Percentiles rank a stretch among this genome's conserved stretches.
phyloP scores from a whole-genome alignment of 2,113 vertebrate species.

The Elephas maximus region DNA sequence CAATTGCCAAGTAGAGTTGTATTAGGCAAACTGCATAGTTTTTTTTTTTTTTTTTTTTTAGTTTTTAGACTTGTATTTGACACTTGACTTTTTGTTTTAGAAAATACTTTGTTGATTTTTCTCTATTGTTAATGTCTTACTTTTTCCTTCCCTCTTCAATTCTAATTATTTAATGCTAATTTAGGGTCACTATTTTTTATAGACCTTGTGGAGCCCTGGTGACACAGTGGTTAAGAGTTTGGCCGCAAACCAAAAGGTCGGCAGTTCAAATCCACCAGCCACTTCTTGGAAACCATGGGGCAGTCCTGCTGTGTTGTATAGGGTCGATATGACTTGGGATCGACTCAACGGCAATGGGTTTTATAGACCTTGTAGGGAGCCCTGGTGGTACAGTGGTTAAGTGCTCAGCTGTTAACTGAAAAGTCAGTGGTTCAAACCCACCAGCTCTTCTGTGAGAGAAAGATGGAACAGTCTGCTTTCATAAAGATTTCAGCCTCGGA shows the following conservation, averaged over 20 bases:
- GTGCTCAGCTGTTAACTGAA: not conserved
- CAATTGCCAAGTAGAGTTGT: not conserved
- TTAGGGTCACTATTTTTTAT: not conserved
- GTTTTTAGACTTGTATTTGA: constrained; percentile 21
- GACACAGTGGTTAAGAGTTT: not conserved
- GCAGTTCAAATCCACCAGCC: not conserved
- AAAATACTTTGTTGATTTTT: constrained; percentile 11
- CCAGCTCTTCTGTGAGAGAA: not conserved
- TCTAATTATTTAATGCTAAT: constrained; percentile 38
- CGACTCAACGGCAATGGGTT: not conserved
- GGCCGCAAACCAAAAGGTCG: not conserved
- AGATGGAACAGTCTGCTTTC: not conserved
- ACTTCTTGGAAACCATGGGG: not conserved
- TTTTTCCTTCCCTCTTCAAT: constrained; percentile 26
- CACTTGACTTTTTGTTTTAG: not conserved
- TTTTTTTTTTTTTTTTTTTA: constrained; percentile 4
- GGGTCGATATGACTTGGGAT: not conserved
- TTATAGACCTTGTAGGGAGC: not conserved
- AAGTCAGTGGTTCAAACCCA: not conserved
- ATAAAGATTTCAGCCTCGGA: not conserved
- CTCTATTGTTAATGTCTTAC: not conserved
- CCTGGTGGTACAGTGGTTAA: not conserved
- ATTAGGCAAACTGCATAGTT: not conserved
- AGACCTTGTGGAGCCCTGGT: not conserved
- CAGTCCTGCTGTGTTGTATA: not conserved